These are phyloP conservation scores for Lordiphosa clarofinis DNA, from an alignment of 1,140 invertebrate species.

Conservation along the genomic window DNA sequence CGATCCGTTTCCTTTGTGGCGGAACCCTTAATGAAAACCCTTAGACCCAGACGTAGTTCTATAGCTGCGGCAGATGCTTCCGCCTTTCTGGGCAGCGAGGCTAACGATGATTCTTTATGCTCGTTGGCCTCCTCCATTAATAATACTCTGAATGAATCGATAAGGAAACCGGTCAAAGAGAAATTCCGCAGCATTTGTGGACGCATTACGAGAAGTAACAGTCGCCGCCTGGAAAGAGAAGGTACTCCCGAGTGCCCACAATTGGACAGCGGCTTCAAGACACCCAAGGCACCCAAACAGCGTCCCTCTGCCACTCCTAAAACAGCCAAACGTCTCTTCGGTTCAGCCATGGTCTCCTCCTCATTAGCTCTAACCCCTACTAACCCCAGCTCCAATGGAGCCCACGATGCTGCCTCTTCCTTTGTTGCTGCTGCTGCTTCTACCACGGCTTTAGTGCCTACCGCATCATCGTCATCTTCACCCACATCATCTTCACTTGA, in stretches of 20 bases:
- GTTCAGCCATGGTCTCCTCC: constrained; percentile 24
- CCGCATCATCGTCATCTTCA: constrained; percentile 23
- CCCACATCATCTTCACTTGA: constrained; percentile 16
- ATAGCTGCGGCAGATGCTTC: constrained; percentile 54
- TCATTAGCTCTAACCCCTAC: constrained; percentile 10
- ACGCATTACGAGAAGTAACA: constrained; percentile 67
- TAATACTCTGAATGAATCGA: constrained; percentile 67
- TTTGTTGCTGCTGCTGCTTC: constrained; percentile 28
- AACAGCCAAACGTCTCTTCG: constrained; percentile 58
- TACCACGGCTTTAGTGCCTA: constrained; percentile 5
- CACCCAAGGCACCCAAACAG: constrained; percentile 63
- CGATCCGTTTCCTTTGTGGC: constrained; percentile 76
- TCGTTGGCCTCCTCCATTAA: constrained; percentile 69
- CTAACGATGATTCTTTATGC: constrained; percentile 61
- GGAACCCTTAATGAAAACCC: constrained; percentile 66
- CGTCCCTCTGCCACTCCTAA: constrained; percentile 38
- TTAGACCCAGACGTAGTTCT: constrained; percentile 69
- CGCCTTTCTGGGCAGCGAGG: constrained; percentile 27
- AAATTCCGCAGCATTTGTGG: constrained; percentile 62
- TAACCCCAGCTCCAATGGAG: constrained; percentile 24
- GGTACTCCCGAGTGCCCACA: constrained; percentile 30
- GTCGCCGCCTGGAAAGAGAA: constrained; percentile 37
- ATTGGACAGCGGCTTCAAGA: constrained; percentile 67
- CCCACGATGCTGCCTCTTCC: constrained; percentile 19
- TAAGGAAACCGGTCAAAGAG: constrained; percentile 69